Percentiles rank a stretch among this genome's conserved stretches.
Evolutionary conservation across 92 coral and sea anemone species (phyloP).

Genomic region (Desmophyllum pertusum): DNA sequence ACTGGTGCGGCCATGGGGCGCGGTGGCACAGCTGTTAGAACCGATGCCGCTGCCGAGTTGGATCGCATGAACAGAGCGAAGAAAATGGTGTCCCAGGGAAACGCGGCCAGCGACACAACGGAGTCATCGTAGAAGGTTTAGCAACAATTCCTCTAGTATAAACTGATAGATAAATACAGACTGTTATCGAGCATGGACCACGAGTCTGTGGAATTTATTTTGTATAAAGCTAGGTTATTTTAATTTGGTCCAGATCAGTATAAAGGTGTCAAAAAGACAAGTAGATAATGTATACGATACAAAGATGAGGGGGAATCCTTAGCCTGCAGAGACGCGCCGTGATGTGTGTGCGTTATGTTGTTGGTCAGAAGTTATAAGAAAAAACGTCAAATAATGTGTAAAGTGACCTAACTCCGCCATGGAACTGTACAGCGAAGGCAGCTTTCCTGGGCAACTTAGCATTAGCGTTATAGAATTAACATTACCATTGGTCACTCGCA

Average conservation of each 20-base stretch:
- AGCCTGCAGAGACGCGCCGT: not conserved
- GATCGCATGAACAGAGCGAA: conserved; percentile 96
- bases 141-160: conserved; percentile 18
- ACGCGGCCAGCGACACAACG: conserved; percentile 57
- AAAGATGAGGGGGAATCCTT: conserved; percentile 1
- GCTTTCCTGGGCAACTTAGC: not conserved
- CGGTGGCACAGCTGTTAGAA: conserved; percentile 78
- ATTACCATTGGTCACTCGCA: not conserved
- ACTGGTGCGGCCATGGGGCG: conserved; percentile 66
- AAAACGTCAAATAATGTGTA: not conserved
- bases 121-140: conserved; percentile 53
- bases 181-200: conserved; percentile 1
- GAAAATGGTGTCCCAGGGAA: conserved; percentile 69
- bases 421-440: not conserved
- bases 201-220: conserved; percentile 37
- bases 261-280: not conserved
- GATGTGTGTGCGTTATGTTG: not conserved
- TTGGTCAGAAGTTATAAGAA: not conserved
- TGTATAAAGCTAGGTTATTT: conserved; percentile 53
- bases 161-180: conserved; percentile 17
- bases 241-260: conserved; percentile 40
- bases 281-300: conserved; percentile 2
- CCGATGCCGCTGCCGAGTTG: conserved; percentile 97
- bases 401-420: not conserved
- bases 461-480: no score